Conservation (phyloP, 1,140 invertebrate species). For the Trichonephila clavata region DNA sequence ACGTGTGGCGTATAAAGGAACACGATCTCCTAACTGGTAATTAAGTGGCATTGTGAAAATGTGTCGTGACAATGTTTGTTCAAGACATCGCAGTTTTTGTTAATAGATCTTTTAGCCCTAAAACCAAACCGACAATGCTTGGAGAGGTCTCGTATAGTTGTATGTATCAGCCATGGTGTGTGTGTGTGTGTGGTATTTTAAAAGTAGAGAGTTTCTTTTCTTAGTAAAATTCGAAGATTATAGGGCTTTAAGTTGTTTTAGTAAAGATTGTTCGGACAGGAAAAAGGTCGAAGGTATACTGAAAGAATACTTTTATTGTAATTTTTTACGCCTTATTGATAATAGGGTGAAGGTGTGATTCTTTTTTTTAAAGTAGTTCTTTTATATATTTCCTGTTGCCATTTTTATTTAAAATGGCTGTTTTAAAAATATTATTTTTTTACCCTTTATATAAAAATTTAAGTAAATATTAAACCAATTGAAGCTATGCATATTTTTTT, state of each 20-base stretch:
- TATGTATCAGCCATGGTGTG: background rate
- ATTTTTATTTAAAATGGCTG: too few species aligned
- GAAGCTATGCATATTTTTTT: too few species aligned
- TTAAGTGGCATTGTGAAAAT: background rate
- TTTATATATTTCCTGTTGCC: too few species aligned
- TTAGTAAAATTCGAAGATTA: background rate
- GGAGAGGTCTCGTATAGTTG: background rate
- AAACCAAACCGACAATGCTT: background rate
- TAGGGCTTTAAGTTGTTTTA: background rate
- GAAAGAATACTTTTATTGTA: background rate
- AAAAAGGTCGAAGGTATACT: background rate
- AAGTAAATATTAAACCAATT: too few species aligned
- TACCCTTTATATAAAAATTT: too few species aligned
- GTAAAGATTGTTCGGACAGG: background rate
- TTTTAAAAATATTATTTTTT: too few species aligned
- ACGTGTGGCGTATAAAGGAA: background rate
- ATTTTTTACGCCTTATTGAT: constrained; percentile 2
- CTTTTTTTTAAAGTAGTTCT: too few species aligned
- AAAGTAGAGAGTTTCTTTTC: background rate
- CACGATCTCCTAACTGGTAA: background rate
- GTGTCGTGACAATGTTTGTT: constrained; percentile 22
- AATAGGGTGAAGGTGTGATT: background rate
- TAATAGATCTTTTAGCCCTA: background rate
- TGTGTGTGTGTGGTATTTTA: too few species aligned
- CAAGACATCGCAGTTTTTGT: constrained; percentile 13